Evolutionary conservation across 2,888 invertebrate genomes (phyloP), one percentile per base, ranked within the genome.

Genomic region (Nomada flava): DNA sequence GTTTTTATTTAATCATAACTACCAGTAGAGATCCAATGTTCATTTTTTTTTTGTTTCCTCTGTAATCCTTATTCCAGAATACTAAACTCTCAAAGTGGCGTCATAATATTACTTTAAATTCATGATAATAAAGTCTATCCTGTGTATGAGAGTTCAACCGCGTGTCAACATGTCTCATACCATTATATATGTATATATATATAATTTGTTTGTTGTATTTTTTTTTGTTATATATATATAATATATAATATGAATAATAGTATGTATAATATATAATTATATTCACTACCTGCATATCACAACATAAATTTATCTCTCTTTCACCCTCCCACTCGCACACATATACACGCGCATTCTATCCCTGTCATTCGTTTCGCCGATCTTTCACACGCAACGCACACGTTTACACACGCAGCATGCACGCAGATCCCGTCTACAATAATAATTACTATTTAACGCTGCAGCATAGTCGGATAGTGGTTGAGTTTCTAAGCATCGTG

Each of bases 221-320:
- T 3, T 29, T 36, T 7, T 77, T 72, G 67, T 81, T 81, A 79
- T 83, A 82, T 85, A 84, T 79, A 76, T 79, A 79, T 71, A 62
- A 62, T 78, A 80, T 78, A 79, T 79, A 79, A 78, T 80, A 72
- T 80, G 72, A 79, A 80, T 80, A 80, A 72, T 79, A 78, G 79
- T 79, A 78, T 79, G 62, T 84, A 87, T 90, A 71, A 71, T 85
- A 84, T 85, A 83, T 87, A 86, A 88, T 70, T 87, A 85, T 86
- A 84, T 85, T 86, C 82, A 91, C 93, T 93, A 93, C 92, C 91
- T 92, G 93, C 92, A 92, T 93, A 93, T 93, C 93, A 93, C 93
- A 93, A 93, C 93, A 93, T 93, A 92, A 92, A 93, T 91, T 91
- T 92, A 73, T 76, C 68, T 36, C 50, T 73, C 69, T 29, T 57